phyloP scores from a whole-genome alignment of 2,797 vertebrate genomes.

The Urosaurus nigricauda region DNA sequence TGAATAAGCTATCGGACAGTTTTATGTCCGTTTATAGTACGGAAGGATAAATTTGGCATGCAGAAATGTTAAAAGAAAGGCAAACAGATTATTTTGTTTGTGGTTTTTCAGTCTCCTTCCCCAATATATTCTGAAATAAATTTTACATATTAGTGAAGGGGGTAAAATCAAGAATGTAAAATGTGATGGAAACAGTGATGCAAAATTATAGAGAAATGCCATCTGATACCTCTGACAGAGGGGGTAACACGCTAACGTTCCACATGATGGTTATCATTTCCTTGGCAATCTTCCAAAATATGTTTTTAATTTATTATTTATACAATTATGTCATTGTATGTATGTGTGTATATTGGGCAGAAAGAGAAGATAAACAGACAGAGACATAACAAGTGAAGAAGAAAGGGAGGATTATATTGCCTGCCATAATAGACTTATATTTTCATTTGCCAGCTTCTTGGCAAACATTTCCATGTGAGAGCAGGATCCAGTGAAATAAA shows the following conservation, averaged over 20 bases:
- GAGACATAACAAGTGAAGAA: background rate
- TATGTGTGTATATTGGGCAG: no score
- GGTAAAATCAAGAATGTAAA: background rate
- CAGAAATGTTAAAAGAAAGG: background rate
- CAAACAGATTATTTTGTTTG: background rate
- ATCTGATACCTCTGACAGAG: rapidly evolving
- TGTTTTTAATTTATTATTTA: constrained; percentile 7
- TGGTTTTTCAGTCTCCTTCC: background rate
- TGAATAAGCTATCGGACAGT: background rate
- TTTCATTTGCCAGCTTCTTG: background rate
- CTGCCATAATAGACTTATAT: background rate
- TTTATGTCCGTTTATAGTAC: background rate
- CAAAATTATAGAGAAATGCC: background rate
- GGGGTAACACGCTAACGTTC: background rate
- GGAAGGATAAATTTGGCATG: background rate
- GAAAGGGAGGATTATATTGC: background rate
- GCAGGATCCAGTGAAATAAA: background rate
- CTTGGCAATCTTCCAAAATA: constrained; percentile 6
- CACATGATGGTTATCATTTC: background rate
- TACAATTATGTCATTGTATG: constrained; percentile 8
- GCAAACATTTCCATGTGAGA: background rate
- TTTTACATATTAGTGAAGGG: background rate
- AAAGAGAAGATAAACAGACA: background rate
- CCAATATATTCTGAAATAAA: background rate
- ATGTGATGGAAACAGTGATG: rapidly evolving